These are phyloP conservation scores for Acanthurus lineatus DNA, from an alignment of 2,797 vertebrate genomes.

Conservation along the genomic window DNA sequence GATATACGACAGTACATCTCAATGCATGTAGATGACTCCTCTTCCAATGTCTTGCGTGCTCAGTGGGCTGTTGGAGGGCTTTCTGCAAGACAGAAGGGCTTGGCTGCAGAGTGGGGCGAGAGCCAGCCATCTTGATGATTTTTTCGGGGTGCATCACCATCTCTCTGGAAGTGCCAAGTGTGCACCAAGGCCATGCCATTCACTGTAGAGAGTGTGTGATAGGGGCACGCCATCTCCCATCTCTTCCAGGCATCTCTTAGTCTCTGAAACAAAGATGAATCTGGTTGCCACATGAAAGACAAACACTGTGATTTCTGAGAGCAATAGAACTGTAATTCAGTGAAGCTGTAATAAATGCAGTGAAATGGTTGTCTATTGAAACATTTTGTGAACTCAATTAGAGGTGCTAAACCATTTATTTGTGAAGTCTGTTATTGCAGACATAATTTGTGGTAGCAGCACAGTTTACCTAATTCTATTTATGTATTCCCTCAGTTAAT, in stretches of 20 bases:
- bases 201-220: slow-evolving; percentile 67
- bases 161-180: slow-evolving; percentile 82
- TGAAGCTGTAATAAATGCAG: slow-evolving; percentile 78
- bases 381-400: slow-evolving; percentile 81
- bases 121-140: slow-evolving; percentile 86
- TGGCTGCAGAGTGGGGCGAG: slow-evolving; percentile 81
- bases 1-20: slow-evolving; percentile 45
- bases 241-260: slow-evolving; percentile 65
- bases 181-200: slow-evolving; percentile 82
- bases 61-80: slow-evolving; percentile 86
- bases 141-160: slow-evolving; percentile 83
- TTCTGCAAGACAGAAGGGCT: slow-evolving; percentile 87
- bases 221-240: slow-evolving; percentile 66
- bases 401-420: slow-evolving; percentile 80
- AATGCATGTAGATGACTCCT: slow-evolving; percentile 38
- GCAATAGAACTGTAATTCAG: slow-evolving; percentile 77
- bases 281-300: slow-evolving; percentile 73
- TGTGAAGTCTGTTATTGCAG: slow-evolving; percentile 80
- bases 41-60: slow-evolving; percentile 72
- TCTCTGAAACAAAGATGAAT: slow-evolving; percentile 68
- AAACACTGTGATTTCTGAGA: slow-evolving; percentile 68
- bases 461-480: slow-evolving; percentile 81
- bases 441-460: slow-evolving; percentile 77
- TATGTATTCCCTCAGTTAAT: slow-evolving; percentile 80
- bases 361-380: slow-evolving; percentile 80